Percentiles rank a stretch among this genome's conserved stretches.
phyloP scores from a whole-genome alignment of 1,140 invertebrate species.

The Aplysia californica region DNA sequence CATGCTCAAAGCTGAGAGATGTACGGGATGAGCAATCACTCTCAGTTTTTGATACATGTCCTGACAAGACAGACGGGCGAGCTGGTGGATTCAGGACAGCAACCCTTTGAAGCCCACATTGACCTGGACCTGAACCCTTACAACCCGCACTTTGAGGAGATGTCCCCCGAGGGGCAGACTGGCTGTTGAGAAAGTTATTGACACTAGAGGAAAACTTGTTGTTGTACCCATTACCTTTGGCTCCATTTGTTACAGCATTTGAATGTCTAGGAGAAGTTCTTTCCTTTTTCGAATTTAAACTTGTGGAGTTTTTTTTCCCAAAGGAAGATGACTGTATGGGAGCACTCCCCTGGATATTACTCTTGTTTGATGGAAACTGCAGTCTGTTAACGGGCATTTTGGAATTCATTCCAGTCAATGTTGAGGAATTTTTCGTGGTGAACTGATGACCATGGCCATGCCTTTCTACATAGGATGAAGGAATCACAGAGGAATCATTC shows the following conservation, averaged over 20 bases:
- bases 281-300: not conserved
- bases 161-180: not conserved
- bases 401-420: not conserved
- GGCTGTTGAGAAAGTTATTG: conserved; percentile 3
- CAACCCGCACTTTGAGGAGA: not conserved
- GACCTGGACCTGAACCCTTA: not conserved
- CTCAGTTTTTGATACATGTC: too few relatives aligned
- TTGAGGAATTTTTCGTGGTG: not conserved
- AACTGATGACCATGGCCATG: not conserved
- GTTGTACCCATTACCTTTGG: not conserved
- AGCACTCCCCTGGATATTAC: not conserved
- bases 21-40: too few relatives aligned
- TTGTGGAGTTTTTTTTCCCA: not conserved
- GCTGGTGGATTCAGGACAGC: too few relatives aligned
- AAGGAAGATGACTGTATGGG: not conserved
- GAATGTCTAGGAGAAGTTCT: not conserved
- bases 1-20: not conserved
- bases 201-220: not conserved
- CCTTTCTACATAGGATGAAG: not conserved
- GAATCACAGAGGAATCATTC: not conserved
- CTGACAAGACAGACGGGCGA: too few relatives aligned
- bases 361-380: not conserved
- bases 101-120: too few relatives aligned
- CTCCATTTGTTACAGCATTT: not conserved
- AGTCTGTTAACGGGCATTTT: not conserved